phyloP scores from a whole-genome alignment of 2,797 vertebrate species.

The Poeciliopsis presidionis region DNA sequence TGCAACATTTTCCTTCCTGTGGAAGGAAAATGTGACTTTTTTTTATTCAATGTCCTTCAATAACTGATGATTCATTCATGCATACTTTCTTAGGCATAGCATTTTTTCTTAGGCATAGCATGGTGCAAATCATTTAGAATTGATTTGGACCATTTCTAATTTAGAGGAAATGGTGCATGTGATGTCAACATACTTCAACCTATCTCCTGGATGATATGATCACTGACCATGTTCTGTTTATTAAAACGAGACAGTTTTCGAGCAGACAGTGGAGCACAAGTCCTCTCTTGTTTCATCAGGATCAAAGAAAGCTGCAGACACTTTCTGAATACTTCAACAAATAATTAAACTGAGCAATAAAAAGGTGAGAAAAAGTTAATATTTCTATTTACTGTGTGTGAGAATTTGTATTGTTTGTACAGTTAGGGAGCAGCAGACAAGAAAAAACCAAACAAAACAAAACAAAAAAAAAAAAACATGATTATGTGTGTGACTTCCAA shows the following conservation, averaged over 20 bases:
- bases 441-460: not conserved
- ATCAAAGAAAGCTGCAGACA: not conserved
- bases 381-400: not conserved
- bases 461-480: too few species aligned
- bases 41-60: not conserved
- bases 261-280: not conserved
- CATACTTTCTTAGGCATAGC: not conserved
- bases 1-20: too few species aligned
- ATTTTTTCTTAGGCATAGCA: not conserved
- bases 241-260: not conserved
- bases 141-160: not conserved
- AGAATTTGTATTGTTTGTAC: not conserved
- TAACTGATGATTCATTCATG: not conserved
- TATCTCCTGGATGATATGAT: not conserved
- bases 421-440: not conserved
- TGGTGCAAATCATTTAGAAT: too few species aligned
- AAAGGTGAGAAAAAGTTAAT: not conserved
- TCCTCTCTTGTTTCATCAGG: not conserved
- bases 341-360: not conserved
- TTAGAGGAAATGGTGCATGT: not conserved
- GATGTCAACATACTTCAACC: not conserved
- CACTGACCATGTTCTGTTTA: not conserved
- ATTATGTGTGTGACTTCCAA: conserved; percentile 50
- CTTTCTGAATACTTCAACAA: not conserved
- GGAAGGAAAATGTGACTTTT: not conserved